Evolutionary conservation across 1,140 invertebrate species (phyloP).

Genomic region (Nixonia krombeini): DNA sequence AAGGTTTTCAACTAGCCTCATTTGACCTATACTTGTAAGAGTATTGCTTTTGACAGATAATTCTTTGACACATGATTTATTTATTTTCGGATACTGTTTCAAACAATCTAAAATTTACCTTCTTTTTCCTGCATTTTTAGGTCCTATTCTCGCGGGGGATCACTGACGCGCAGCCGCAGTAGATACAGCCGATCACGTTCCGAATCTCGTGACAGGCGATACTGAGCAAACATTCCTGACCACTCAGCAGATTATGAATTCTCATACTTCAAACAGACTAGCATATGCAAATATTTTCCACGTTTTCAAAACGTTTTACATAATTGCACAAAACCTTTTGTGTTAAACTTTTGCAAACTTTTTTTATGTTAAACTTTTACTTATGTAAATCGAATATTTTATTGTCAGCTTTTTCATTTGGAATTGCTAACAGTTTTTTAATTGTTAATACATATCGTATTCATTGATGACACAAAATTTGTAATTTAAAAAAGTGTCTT

Average conservation of each 20-base stretch:
- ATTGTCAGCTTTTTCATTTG: no score
- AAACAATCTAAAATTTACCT: conserved; percentile 37
- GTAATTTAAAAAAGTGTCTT: no score
- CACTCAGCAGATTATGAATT: conserved; percentile 7
- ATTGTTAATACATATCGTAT: no score
- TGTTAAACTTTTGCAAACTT: no score
- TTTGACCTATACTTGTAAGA: conserved; percentile 39
- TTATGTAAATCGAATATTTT: no score
- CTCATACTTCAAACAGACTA: background rate
- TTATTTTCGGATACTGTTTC: conserved; percentile 7
- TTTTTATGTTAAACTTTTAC: no score
- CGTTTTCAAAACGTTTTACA: no score
- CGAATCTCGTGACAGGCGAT: conserved; percentile 71
- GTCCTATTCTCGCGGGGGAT: conserved; percentile 67
- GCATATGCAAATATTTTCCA: no score
- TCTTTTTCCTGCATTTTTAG: conserved; percentile 61
- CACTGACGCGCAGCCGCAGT: conserved; percentile 66
- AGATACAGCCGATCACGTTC: conserved; percentile 69
- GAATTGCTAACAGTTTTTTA: no score
- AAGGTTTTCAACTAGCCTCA: conserved; percentile 48
- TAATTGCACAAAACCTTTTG: no score
- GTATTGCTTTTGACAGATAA: background rate
- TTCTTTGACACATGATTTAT: conserved; percentile 23
- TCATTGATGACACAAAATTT: no score
- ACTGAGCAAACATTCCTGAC: conserved; percentile 51